These are phyloP conservation scores for Chelonus formosanus DNA, from an alignment of 2,888 invertebrate genomes.

Conservation along the genomic window DNA sequence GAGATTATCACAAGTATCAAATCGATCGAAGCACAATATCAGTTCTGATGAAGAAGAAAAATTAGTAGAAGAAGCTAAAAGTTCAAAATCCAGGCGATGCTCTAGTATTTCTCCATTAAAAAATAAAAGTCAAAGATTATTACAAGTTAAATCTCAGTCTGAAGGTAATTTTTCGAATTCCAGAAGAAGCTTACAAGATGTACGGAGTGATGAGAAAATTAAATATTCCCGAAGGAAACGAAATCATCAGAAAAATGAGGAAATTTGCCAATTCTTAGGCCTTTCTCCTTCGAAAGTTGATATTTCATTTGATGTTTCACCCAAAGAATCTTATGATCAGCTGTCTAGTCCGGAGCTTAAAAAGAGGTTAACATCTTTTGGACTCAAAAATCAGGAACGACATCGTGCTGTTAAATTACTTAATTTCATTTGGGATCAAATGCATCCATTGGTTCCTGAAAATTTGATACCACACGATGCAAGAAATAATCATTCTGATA, in stretches of 20 bases:
- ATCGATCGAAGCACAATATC: not conserved
- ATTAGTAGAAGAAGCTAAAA: not conserved
- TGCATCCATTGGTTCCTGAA: conserved; percentile 63
- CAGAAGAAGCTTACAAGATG: not conserved
- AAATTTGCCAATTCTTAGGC: conserved; percentile 16
- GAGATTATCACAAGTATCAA: not conserved
- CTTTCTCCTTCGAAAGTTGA: not conserved
- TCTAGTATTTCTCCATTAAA: conserved; percentile 23
- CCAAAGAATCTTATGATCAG: not conserved
- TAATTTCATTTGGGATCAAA: conserved; percentile 68
- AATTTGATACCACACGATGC: not conserved
- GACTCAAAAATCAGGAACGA: conserved; percentile 67
- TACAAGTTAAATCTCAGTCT: conserved; percentile 47
- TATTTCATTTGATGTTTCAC: conserved; percentile 3
- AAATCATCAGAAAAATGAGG: not conserved
- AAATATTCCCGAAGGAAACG: not conserved
- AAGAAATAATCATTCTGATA: not conserved
- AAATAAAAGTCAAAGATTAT: conserved; percentile 31
- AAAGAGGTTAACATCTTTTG: conserved; percentile 68
- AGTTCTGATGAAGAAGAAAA: not conserved
- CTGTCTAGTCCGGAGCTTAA: conserved; percentile 45
- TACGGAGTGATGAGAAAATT: not conserved
- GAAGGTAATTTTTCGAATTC: conserved; percentile 35
- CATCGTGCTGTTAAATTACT: conserved; percentile 67
- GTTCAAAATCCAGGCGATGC: not conserved